phyloP scores from a whole-genome alignment of 2,113 vertebrate species.

The Passer domesticus region DNA sequence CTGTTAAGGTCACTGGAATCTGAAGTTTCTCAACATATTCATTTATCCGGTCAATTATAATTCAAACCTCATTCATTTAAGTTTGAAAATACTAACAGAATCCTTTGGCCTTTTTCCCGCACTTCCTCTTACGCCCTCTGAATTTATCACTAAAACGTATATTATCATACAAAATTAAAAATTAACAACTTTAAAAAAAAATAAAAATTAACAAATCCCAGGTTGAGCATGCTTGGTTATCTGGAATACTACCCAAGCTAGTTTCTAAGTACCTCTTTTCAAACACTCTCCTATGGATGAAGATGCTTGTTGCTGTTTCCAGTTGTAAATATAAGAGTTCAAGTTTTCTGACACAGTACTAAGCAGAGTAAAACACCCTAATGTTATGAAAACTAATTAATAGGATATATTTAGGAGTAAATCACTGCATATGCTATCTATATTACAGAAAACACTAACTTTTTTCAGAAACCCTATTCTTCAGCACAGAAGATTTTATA shows the following conservation, averaged over 20 bases:
- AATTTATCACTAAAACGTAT: not conserved
- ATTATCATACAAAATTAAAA: not conserved
- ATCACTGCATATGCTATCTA: not conserved
- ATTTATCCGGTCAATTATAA: not conserved
- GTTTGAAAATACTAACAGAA: not conserved
- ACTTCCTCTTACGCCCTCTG: not conserved
- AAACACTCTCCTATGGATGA: not conserved
- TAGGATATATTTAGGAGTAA: not conserved
- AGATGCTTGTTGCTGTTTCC: not conserved
- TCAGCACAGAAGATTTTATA: not conserved
- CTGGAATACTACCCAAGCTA: not conserved
- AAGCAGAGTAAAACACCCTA: not conserved
- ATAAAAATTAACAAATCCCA: not conserved
- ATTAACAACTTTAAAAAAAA: not conserved
- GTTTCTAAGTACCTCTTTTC: not conserved
- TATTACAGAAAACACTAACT: not conserved
- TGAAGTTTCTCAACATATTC: not conserved
- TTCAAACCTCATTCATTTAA: not conserved
- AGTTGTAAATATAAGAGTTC: not conserved
- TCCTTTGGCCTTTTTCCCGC: not conserved
- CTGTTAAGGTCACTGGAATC: not conserved
- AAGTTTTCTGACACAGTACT: not conserved
- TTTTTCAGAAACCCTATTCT: not conserved
- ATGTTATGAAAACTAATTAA: not conserved
- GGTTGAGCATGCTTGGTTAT: not conserved